phyloP scores from a whole-genome alignment of 2,797 vertebrate species.

The Euphonia xanthogaster region DNA sequence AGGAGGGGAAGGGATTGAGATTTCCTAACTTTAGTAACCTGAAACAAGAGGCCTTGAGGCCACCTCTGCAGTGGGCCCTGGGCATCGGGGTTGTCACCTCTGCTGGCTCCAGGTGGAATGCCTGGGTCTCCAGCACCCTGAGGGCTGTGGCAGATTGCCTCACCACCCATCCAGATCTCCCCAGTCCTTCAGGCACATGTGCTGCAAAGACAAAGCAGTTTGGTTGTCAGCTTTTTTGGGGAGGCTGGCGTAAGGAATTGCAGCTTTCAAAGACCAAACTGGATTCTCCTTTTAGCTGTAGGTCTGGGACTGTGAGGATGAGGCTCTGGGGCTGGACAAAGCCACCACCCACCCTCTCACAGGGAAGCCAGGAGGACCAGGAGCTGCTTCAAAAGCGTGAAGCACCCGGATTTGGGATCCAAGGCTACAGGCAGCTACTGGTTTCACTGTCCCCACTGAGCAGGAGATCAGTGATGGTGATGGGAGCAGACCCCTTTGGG shows the following conservation, averaged over 20 bases:
- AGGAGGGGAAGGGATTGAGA: not conserved
- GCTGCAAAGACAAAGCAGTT: not conserved
- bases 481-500: not conserved
- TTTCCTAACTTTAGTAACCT: not conserved
- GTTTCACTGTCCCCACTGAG: not conserved
- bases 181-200: not conserved
- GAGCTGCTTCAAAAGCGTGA: not conserved
- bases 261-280: not conserved
- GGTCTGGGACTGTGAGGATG: not conserved
- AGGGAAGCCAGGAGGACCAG: not conserved
- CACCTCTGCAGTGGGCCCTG: accelerated
- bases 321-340: not conserved
- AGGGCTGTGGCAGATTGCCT: not conserved
- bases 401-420: not conserved
- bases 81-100: not conserved
- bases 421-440: not conserved
- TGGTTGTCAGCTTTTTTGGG: not conserved
- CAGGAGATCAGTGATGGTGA: not conserved
- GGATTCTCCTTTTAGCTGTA: not conserved
- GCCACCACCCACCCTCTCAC: not conserved
- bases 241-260: not conserved
- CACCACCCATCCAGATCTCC: not conserved
- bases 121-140: not conserved
- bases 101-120: not conserved
- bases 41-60: not conserved